phyloP scores from a whole-genome alignment of 2,113 vertebrate genomes.

The Oreocharis arfaki region DNA sequence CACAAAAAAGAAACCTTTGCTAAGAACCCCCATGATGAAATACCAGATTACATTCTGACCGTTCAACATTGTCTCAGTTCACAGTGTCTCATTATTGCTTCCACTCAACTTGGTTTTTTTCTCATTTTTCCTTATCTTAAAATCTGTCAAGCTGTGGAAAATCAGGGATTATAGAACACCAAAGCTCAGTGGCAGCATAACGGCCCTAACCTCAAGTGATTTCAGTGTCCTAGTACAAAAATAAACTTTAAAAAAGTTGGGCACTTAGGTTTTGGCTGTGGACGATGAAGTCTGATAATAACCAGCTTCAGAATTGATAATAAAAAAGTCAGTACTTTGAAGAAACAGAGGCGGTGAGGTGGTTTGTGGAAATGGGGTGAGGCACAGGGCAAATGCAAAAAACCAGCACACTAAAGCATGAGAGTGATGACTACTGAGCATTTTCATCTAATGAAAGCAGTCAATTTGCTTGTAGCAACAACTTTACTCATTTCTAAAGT shows the following conservation, averaged over 20 bases:
- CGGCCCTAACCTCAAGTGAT: background rate
- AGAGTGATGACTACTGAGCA: background rate
- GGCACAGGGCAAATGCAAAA: rapidly evolving
- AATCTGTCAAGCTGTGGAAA: background rate
- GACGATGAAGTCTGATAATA: background rate
- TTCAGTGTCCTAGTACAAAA: background rate
- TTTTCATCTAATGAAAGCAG: background rate
- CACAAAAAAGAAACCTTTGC: background rate
- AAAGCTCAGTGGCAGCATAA: background rate
- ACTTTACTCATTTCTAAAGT: background rate
- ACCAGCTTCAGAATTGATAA: background rate
- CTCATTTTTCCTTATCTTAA: background rate
- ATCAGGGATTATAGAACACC: background rate
- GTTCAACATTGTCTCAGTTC: background rate
- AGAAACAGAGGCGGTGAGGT: background rate
- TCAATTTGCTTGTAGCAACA: background rate
- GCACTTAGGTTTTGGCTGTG: background rate
- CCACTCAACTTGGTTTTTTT: background rate
- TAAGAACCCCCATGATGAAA: background rate
- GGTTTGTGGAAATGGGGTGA: background rate
- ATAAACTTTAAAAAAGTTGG: background rate
- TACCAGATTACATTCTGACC: background rate
- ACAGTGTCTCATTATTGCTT: background rate
- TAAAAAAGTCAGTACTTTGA: background rate
- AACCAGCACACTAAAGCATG: background rate